Evolutionary conservation across 2,797 vertebrate genomes (phyloP), one percentile per base, ranked within the genome.

Genomic region (Oreochromis grahami): DNA sequence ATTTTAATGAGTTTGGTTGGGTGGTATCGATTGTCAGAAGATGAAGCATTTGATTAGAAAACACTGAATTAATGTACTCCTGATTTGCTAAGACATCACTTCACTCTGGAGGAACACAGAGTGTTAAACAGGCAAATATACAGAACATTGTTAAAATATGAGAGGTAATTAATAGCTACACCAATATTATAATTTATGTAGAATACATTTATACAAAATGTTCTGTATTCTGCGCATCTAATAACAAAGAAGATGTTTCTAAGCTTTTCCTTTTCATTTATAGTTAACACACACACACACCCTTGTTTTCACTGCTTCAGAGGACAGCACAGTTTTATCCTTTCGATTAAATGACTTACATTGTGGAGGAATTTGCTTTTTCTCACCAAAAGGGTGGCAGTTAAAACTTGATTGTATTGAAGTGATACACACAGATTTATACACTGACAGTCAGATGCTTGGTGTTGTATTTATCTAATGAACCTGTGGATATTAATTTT

Each of bases 371-470:
- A 6, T 38, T 41, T 36, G 9, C 76, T 38, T 60, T 41, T 21
- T 77, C 19, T 14, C 65, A 76, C 38, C 38, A 78, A 51, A 81
- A 48, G n/a, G n/a, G 3, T 56, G 29, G 15, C 5, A 11, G 19
- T 53, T 79, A 19, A 24, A 52, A 79, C 45, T 2, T 26, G 45
- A 60, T 43, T 56, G 12, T n/a, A n/a, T 48, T 79, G 38, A 84
- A 53, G 55, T 63, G 68, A 80, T 53, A n/a, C 58, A 83, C 82
- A 50, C 78, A 82, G 56, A 79, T 52, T 48, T 14, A 7, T 36
- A 84, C 58, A 83, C 13, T 14, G 45, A 76, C 77, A 87, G 63
- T 76, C 88, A 88, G 83, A 80, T 86, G 82, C 70, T 86, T 21
- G 38, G 43, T 80, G 87, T 86, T 5, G 78, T 86, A 79, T 85